Percentiles rank a stretch among this genome's conserved stretches.
These are phyloP conservation scores for Polydrusus cervinus DNA, from an alignment of 2,888 invertebrate species.

Conservation along the genomic window DNA sequence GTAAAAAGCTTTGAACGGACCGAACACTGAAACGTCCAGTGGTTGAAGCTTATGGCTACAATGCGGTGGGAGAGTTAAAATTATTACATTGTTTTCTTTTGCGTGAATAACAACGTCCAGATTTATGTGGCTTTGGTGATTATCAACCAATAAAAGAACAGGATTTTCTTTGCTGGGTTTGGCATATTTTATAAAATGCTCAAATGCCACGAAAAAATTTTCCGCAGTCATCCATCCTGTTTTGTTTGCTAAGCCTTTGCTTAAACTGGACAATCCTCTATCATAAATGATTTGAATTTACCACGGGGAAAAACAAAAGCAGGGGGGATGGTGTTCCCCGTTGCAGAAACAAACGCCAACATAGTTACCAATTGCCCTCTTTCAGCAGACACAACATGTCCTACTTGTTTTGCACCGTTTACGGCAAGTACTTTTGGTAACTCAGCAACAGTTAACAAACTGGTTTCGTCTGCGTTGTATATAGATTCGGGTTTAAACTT, in stretches of 20 bases:
- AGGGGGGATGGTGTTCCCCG: constrained; percentile 9
- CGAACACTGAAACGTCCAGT: not conserved
- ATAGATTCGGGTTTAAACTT: constrained; percentile 54
- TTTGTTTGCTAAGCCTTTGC: constrained; percentile 55
- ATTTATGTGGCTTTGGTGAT: constrained; percentile 62
- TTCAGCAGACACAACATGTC: constrained; percentile 56
- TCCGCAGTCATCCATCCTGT: constrained; percentile 61
- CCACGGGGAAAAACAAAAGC: constrained; percentile 47
- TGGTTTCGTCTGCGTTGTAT: constrained; percentile 62
- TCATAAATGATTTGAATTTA: constrained; percentile 57
- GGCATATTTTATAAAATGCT: constrained; percentile 52
- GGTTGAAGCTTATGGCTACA: not conserved
- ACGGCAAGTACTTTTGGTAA: constrained; percentile 61
- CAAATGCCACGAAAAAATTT: constrained; percentile 47
- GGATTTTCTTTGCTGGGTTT: constrained; percentile 56
- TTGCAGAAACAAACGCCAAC: constrained; percentile 44
- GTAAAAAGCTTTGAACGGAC: not conserved
- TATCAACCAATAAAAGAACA: constrained; percentile 61
- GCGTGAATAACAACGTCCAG: not conserved
- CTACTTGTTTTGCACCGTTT: constrained; percentile 61
- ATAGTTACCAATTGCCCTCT: constrained; percentile 57
- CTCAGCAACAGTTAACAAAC: constrained; percentile 60
- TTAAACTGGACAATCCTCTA: constrained; percentile 55
- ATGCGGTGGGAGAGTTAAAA: not conserved
- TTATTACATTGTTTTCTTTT: not conserved